Evolutionary conservation across 2,797 vertebrate species (phyloP), one percentile per base, ranked within the genome.

Genomic region (Parauchenoglanis ngamensis): DNA sequence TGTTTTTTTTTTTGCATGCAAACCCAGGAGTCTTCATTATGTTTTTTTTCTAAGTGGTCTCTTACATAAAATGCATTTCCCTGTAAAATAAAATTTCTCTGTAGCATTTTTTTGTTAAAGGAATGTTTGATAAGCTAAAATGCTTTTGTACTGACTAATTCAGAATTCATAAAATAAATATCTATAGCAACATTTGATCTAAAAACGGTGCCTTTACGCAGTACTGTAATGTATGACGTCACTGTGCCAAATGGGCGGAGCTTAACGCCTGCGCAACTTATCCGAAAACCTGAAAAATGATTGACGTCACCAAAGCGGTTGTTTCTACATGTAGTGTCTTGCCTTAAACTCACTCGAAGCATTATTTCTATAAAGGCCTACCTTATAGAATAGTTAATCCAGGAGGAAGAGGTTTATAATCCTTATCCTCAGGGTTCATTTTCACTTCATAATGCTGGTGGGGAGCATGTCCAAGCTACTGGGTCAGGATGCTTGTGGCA

Each of bases 401-500:
- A 59, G 54, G 56, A 57, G 10, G 77, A 59, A 31, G 31, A 59
- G 56, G 56, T 23, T 57, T 79, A 59, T n/a, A n/a, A 65, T 81
- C 59, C 78, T 61, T 44, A 81, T 63, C 57, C 35, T 81, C 23
- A 57, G 78, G 78, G 12, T 61, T 81, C 57, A 23, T 56, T 78
- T 40, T 78, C 76, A 78, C 56, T 46, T 61, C 31, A 80, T 31
- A 52, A 1, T 31, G 7, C 21, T 40, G 10, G 12, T 72, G 52
- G 19, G 8, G 11, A 81, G 72, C 3, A 28, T 10, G 35, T 17
- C 13, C 76, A 35, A 6, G 72, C 59, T 77, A 77, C n/a, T 49
- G 40, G 31, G 4, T 56, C 19, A 63, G 44, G 28, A 49, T 79
- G 85, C 63, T 70, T 86, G 77, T 81, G 76, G 13, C 6, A 25